Base-by-base conservation (phyloP, 2,797 vertebrate species). In the Enteromius mattozi region DNA sequence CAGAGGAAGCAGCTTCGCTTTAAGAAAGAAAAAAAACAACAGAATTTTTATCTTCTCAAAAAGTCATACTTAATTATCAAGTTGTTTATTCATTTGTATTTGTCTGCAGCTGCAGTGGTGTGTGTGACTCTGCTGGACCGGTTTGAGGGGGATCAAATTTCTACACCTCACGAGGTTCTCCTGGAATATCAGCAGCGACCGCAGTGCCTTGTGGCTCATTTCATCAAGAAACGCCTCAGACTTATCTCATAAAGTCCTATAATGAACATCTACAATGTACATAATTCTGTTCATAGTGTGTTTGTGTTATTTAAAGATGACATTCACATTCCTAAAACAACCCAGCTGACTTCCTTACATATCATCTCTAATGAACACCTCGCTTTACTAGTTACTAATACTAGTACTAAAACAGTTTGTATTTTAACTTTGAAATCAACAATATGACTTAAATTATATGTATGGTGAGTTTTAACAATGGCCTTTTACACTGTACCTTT, bases 91-190 rank as follows among this genome's bases (percentile, higher is more conserved):
- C 1, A 33, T 30, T 51, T 74, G 19, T 8, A 1, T 54, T 85
- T 16, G 86, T 86, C 65, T 86, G 21, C 90, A 98, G 97, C 96
- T 21, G 97, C 97, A 5, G 96, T 97, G 0, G 88, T 97, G 84
- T 97, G 96, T n/a, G 96, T 97, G 89, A 91, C 94, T 0, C 87
- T 97, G 88, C 92, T 98, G 88, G 93, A 98, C 91, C 94, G 95
- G 82, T 94, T 98, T n/a, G 90, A 97, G 3, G 95, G 96, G 24
- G 96, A 98, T 92, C 97, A 98, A 92, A 97, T 97, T 92, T 94
- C 88, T 9, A 93, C 93, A 0, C 47, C 96, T 54, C 95, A 93
- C 4, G 93, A 96, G 4, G 93, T 97, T 85, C 93, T 97, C 85
- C 65, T 92, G 78, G 95, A 97, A 78, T 96, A 95, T 89, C 96